A percentile compares a stretch with the other conserved stretches of the same genome.
Evolutionary conservation across 1,140 invertebrate species (phyloP).

Genomic region (Pentalonia nigronervosa): DNA sequence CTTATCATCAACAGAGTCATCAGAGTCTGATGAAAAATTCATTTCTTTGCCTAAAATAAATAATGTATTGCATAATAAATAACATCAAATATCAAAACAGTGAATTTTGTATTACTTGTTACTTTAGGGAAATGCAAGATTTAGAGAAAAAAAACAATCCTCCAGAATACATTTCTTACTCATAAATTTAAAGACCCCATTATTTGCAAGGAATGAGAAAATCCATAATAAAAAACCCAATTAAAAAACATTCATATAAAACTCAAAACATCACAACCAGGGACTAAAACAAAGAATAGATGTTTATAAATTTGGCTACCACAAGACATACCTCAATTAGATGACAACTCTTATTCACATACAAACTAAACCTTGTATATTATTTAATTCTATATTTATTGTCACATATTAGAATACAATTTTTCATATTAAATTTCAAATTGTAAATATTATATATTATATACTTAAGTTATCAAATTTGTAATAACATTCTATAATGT

Average conservation of each 20-base stretch:
- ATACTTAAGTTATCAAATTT: no score
- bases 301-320: neutral
- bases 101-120: neutral
- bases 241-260: neutral
- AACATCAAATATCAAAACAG: neutral
- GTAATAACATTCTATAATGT: no score
- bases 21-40: conserved; percentile 44
- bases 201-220: neutral
- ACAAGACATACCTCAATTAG: neutral
- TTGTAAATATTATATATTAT: no score
- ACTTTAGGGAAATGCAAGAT: neutral
- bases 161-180: no score
- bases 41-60: conserved; percentile 40
- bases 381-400: no score
- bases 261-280: neutral
- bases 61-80: neutral
- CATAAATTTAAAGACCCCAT: neutral
- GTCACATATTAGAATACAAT: no score
- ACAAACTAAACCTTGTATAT: neutral
- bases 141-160: neutral
- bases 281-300: no score
- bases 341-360: neutral
- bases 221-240: neutral
- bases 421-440: no score
- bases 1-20: conserved; percentile 28